Evolutionary conservation across 2,888 invertebrate genomes (phyloP), one percentile per base, ranked within the genome.

Genomic region (Oasisia sp.): DNA sequence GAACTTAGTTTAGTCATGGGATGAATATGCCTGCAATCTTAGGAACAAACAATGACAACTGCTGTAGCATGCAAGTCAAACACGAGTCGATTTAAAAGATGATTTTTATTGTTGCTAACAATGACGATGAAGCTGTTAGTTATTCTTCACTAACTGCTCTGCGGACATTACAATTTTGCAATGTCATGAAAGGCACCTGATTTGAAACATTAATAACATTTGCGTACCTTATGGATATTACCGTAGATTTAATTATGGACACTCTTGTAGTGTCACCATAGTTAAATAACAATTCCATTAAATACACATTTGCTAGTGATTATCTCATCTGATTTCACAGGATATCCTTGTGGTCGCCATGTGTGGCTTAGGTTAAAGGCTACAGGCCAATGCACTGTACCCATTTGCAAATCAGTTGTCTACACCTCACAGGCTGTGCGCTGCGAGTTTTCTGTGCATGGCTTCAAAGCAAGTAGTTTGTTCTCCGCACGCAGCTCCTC

Each of bases 281-380:
- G 74, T 74, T 74, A 74, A 74, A 74, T 74, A 74, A 74, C 74
- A 74, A 74, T 74, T 74, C 74, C 74, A 74, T 74, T 74, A 74
- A 74, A 74, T 74, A 74, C 74, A 74, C 74, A 74, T 74, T 74
- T 74, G 74, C 27, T 74, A 74, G 74, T 74, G 74, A 74, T 74
- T 74, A 74, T 74, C n/a, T n/a, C 74, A 74, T 74, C 19, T 74
- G 74, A 74, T 74, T 74, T 74, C 74, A 74, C n/a, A 74, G 74
- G 74, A 19, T n/a, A 74, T 74, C 74, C 19, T 19, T 74, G 74
- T 74, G 74, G 14, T 74, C 74, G 7, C n/a, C 74, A n/a, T 27
- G 27, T 74, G 74, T 74, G 74, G 74, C n/a, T 27, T n/a, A 74
- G 74, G 1, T 56, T 50, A 14, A 50, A 50, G 74, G 74, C 14